Base-by-base conservation (phyloP, 2,888 invertebrate species). In the Selenia dentaria region DNA sequence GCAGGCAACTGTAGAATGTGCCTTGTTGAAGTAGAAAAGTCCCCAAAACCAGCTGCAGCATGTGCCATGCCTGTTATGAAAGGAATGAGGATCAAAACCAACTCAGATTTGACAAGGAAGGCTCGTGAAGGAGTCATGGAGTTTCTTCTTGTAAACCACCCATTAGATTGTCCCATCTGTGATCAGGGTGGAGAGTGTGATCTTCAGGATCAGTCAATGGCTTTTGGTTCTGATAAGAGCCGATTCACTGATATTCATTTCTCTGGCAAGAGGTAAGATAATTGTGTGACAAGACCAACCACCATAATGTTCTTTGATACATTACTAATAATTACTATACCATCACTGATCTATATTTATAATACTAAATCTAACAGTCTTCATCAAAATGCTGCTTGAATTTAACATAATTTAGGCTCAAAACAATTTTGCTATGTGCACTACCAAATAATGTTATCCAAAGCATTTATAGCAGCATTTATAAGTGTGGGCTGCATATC, bases 51-150 rank as follows among this genome's bases (percentile, higher is more conserved):
- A 0, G 97, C 98, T 0, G 99, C 99, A 5, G 98, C 99, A 0
- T 99, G 99, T 83, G 99, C 99, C 8, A 99, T 99, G 99, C 99
- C 99, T 0, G 99, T 99, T 0, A 98, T 99, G 99, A 99, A 99
- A 84, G 99, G 99, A n/a, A 98, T 97, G 99, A 94, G 96, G 59
- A 94, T 99, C 11, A 99, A 99, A 83, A 99, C 99, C 11, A 96
- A 99, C 80, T 99, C 99, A 0, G 97, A 98, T 63, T 92, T 99
- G 88, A 98, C 98, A 0, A 93, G 93, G 54, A 89, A 95, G 76
- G 94, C 94, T 0, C 88, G 93, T 6, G 93, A 93, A 62, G 91
- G 99, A 63, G 99, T 99, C 0, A 99, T 99, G 99, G 99, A 99
- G 87, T 99, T 99, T 79, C 91, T 99, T 31, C 91, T 99, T 16